Evolutionary conservation across 2,888 invertebrate species (phyloP), one percentile per base, ranked within the genome.

Genomic region (Drosophila robusta): DNA sequence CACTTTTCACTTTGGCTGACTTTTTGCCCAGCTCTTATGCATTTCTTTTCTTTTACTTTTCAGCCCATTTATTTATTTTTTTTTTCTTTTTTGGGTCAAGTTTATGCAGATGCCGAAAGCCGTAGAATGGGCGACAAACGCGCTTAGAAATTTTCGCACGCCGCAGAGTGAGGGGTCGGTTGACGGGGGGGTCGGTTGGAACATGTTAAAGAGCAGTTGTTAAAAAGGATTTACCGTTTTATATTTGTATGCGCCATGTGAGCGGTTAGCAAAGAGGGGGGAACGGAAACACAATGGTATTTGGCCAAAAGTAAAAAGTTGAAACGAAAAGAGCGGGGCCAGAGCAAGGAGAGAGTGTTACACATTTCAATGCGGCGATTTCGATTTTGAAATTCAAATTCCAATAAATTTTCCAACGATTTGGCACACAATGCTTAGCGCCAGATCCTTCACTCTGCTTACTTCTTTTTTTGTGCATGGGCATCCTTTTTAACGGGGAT

Each of bases 201-300:
- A 80, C 78, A 87, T 87, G 87, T 87, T 86, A 87, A 87, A 82
- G 84, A 87, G 85, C 83, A 85, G 87, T 87, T 87, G 87, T 86
- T 87, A 85, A 84, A 87, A 87, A 82, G 86, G 86, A 87, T 87
- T 87, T 87, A 84, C 78, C 80, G 80, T 81, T 87, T 87, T 81
- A 80, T 75, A 77, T 83, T 83, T 78, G 67, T 72, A 68, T 75
- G 60, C 61, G 56, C 34, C 77, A 70, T 73, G 69, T 51, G 60
- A 64, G 76, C 65, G 67, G 51, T 61, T 42, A 39, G 41, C n/a
- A 44, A 14, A 22, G 22, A 24, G 14, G 26, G n/a, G 38, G 7
- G 14, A 24, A 8, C 34, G 6, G 9, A 18, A 55, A 70, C 80
- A 80, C 84, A 70, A 78, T 85, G 85, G 82, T 77, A 83, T 85